phyloP scores from a whole-genome alignment of 1,140 invertebrate species.

The Centruroides vittatus region DNA sequence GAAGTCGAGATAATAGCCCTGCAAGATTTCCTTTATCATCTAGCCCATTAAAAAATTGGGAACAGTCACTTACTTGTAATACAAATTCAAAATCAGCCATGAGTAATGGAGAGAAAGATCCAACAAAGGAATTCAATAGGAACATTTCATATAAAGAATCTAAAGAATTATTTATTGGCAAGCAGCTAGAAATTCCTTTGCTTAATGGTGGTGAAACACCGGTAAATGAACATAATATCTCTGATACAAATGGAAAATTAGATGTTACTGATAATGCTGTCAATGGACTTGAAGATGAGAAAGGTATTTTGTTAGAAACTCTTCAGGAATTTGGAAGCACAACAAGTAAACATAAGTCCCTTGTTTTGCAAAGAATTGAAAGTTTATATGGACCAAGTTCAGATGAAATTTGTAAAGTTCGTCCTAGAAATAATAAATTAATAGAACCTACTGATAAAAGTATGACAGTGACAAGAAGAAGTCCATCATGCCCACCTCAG shows the following conservation, averaged over 20 bases:
- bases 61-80: too few species aligned
- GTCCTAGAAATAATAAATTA: not conserved
- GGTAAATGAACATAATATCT: too few species aligned
- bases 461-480: not conserved
- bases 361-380: conserved; percentile 75
- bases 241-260: too few species aligned
- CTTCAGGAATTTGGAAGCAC: conserved; percentile 9
- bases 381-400: conserved; percentile 49
- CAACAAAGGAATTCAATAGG: too few species aligned
- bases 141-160: too few species aligned
- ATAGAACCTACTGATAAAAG: not conserved
- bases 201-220: too few species aligned
- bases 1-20: conserved; percentile 28
- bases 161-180: too few species aligned
- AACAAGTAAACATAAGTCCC: conserved; percentile 37
- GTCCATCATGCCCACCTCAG: conserved; percentile 3
- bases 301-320: conserved; percentile 1
- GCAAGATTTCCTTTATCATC: conserved; percentile 3
- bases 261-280: too few species aligned
- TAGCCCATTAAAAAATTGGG: too few species aligned
- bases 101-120: too few species aligned
- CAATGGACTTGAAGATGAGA: conserved; percentile 1
- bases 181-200: too few species aligned
- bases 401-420: conserved; percentile 3
- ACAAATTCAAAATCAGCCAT: too few species aligned